Conservation (phyloP, 2,888 invertebrate genomes). For the Odontomyia ornata region DNA sequence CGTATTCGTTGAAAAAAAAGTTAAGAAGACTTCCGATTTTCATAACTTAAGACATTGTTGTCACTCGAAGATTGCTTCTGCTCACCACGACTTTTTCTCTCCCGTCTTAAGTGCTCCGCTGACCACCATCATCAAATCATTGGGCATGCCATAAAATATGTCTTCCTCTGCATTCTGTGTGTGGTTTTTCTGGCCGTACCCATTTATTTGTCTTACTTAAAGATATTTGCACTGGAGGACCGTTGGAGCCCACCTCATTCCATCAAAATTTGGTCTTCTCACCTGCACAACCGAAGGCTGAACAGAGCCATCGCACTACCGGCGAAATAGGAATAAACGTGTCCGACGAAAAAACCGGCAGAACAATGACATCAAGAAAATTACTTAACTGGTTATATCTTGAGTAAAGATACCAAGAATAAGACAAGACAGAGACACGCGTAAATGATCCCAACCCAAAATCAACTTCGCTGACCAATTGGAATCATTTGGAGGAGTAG, state of each 20-base stretch:
- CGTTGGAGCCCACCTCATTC: conserved; percentile 26
- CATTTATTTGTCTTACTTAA: neutral
- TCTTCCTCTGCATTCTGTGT: conserved; percentile 23
- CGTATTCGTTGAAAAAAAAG: neutral
- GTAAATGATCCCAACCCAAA: conserved; percentile 33
- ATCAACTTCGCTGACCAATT: conserved; percentile 26
- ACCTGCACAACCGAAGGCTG: neutral
- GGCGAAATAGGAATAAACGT: neutral
- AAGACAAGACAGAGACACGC: neutral
- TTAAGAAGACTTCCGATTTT: conserved; percentile 32
- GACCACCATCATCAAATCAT: conserved; percentile 22
- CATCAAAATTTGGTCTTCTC: conserved; percentile 2
- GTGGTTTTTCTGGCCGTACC: conserved; percentile 9
- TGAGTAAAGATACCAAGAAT: neutral
- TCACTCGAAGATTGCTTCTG: too few species aligned
- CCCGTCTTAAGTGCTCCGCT: neutral
- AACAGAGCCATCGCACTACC: too few species aligned
- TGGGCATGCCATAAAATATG: conserved; percentile 33
- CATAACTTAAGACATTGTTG: conserved; percentile 30
- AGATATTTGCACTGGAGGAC: neutral
- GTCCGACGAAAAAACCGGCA: neutral
- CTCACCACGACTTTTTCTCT: too few species aligned
- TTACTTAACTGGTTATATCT: conserved; percentile 7
- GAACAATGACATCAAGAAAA: neutral
- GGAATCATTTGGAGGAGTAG: conserved; percentile 6